Conservation (phyloP, 2,113 vertebrate genomes). For the Egretta garzetta region DNA sequence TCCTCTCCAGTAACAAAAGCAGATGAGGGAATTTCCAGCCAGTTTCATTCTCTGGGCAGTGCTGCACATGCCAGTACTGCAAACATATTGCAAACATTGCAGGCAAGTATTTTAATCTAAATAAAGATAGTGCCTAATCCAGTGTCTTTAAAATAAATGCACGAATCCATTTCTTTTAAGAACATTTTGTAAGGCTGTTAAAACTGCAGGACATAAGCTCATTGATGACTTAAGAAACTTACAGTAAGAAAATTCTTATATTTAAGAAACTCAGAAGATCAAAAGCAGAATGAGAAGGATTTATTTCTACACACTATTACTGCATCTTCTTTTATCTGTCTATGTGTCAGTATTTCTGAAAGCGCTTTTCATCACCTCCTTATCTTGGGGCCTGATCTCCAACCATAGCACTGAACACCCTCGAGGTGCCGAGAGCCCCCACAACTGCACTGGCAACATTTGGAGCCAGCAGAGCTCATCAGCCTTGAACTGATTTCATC, state of each 20-base stretch:
- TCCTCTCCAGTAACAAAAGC: not conserved
- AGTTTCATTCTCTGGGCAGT: not conserved
- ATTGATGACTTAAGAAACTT: not conserved
- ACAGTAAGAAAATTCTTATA: not conserved
- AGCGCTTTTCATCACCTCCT: slow-evolving; percentile 23
- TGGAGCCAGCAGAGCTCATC: not conserved
- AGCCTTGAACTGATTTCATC: not conserved
- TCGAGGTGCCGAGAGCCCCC: not conserved
- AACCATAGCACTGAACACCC: not conserved
- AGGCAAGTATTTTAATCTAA: not conserved
- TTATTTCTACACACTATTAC: slow-evolving; percentile 15
- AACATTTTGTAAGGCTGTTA: not conserved
- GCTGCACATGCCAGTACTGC: not conserved
- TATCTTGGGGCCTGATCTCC: not conserved
- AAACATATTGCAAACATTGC: not conserved
- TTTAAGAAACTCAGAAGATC: not conserved
- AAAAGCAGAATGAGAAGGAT: slow-evolving; percentile 8
- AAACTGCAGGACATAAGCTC: not conserved
- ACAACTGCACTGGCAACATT: not conserved
- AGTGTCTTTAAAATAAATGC: not conserved
- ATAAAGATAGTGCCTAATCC: not conserved
- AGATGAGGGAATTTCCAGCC: slow-evolving; percentile 10
- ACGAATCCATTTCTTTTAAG: not conserved
- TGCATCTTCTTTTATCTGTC: slow-evolving; percentile 32
- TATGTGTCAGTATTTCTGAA: not conserved